These are phyloP conservation scores for Ciconia maguari DNA, from an alignment of 2,113 vertebrate genomes.

Conservation along the genomic window DNA sequence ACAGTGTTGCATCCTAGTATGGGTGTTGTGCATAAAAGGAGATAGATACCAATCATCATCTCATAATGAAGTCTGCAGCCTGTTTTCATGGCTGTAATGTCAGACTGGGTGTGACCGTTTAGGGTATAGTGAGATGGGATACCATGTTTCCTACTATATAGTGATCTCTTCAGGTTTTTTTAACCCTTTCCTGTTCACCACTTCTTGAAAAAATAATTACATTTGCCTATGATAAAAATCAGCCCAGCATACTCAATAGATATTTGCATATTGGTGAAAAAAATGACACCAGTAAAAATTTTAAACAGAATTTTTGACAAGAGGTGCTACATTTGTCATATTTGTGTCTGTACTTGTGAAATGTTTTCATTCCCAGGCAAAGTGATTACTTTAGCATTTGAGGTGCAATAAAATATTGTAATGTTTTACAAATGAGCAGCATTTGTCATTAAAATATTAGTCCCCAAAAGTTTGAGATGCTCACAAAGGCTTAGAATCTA, in stretches of 20 bases:
- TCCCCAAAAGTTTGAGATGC: background rate
- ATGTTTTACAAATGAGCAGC: background rate
- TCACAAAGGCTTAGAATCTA: background rate
- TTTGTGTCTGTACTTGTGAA: background rate
- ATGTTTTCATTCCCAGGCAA: background rate
- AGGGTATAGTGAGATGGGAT: background rate
- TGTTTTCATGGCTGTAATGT: background rate
- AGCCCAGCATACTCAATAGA: background rate
- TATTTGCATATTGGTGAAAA: background rate
- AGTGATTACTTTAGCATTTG: background rate
- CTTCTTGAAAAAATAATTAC: background rate
- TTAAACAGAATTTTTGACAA: background rate
- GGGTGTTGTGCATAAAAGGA: background rate
- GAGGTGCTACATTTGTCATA: background rate
- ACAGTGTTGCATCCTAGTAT: background rate
- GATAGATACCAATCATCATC: background rate
- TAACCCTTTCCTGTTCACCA: background rate
- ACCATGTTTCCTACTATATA: background rate
- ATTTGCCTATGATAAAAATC: background rate
- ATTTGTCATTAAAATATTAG: background rate
- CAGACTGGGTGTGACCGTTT: background rate
- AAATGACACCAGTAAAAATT: background rate
- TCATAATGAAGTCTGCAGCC: background rate
- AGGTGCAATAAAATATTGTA: background rate
- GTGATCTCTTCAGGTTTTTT: background rate